Conservation (phyloP, 1,140 invertebrate species). For the Ylistrum balloti region DNA sequence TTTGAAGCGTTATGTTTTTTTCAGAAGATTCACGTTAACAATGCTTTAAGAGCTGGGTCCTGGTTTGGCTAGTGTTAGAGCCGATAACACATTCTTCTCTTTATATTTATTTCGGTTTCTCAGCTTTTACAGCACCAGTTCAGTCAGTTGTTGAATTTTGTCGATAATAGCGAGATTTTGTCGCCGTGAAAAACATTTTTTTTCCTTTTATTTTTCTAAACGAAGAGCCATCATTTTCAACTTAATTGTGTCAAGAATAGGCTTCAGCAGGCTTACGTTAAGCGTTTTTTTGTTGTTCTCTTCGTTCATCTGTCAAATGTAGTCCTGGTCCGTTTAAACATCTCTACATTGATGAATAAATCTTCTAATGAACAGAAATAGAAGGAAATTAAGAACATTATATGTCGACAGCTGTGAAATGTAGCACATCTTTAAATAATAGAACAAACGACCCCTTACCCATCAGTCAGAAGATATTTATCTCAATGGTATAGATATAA, state of each 20-base stretch:
- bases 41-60: neutral
- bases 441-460: no score
- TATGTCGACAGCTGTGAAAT: no score
- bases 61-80: neutral
- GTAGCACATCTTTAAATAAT: no score
- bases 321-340: no score
- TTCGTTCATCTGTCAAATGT: no score
- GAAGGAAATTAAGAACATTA: no score
- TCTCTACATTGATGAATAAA: no score
- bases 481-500: no score
- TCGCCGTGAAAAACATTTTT: neutral
- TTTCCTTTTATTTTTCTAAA: neutral
- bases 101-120: constrained; percentile 36
- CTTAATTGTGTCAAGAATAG: neutral
- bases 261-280: no score
- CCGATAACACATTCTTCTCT: neutral
- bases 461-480: no score
- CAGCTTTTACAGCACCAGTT: neutral
- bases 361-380: no score
- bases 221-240: neutral
- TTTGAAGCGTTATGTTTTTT: neutral
- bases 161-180: constrained; percentile 4
- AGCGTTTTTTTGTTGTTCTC: no score
- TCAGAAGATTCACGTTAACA: neutral
- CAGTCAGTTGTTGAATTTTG: neutral